Conservation (phyloP, 1,140 invertebrate genomes). For the Ectropis grisescens region DNA sequence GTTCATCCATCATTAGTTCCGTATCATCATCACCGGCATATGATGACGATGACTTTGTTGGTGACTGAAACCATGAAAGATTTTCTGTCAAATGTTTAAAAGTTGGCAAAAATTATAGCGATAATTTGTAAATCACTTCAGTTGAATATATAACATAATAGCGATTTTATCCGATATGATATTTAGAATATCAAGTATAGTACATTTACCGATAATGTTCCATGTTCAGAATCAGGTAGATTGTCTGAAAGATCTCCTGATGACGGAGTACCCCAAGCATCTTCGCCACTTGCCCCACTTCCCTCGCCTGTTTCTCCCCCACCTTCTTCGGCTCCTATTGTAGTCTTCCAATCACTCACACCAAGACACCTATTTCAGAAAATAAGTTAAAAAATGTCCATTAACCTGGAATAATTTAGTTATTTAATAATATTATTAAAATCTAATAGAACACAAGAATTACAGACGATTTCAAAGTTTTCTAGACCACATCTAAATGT, state of each 20-base stretch:
- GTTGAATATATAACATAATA: too few relatives aligned
- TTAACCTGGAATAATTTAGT: too few relatives aligned
- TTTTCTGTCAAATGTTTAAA: constrained; percentile 27
- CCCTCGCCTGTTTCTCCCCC: constrained; percentile 82
- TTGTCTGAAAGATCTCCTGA: constrained; percentile 85
- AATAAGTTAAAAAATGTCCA: too few relatives aligned
- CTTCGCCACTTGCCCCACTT: constrained; percentile 85
- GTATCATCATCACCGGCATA: constrained; percentile 77
- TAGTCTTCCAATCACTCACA: constrained; percentile 66
- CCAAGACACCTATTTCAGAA: constrained; percentile 46
- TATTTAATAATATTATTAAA: too few relatives aligned
- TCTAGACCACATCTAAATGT: too few relatives aligned
- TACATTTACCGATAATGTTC: constrained; percentile 76
- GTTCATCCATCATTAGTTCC: constrained; percentile 80
- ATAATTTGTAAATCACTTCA: too few relatives aligned
- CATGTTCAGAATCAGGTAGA: constrained; percentile 76
- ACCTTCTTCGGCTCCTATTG: constrained; percentile 80
- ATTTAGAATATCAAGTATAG: too few relatives aligned
- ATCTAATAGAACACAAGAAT: too few relatives aligned
- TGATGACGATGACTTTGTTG: constrained; percentile 75
- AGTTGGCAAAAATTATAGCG: too few relatives aligned
- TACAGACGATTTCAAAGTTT: too few relatives aligned
- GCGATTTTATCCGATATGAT: too few relatives aligned
- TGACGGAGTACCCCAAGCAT: constrained; percentile 88
- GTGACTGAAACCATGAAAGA: constrained; percentile 61